Conservation (phyloP, 2,113 vertebrate species). For the Paramisgurnus dabryanus region DNA sequence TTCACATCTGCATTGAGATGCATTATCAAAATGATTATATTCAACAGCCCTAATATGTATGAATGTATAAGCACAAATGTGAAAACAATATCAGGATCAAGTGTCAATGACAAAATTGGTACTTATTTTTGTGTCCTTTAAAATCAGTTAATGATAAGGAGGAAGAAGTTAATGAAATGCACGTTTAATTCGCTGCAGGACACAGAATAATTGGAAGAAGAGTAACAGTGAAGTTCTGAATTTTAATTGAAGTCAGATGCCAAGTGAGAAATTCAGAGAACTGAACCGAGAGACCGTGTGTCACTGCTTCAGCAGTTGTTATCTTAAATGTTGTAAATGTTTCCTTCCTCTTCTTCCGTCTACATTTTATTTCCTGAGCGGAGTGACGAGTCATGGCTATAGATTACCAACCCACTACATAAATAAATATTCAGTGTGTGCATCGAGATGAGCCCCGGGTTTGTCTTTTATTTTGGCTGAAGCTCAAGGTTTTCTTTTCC, state of each 20-base stretch:
- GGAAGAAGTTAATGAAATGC: background rate
- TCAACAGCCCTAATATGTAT: no score
- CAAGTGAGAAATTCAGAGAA: slow-evolving; percentile 9
- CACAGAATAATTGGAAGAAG: background rate
- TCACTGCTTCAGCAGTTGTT: slow-evolving; percentile 13
- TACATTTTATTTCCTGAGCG: slow-evolving; percentile 24
- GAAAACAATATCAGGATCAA: no score
- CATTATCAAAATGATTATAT: no score
- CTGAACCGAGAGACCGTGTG: background rate
- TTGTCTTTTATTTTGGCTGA: background rate
- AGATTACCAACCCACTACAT: background rate
- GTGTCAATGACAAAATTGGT: no score
- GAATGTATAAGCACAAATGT: no score
- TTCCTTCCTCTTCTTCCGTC: slow-evolving; percentile 25
- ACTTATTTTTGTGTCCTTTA: no score
- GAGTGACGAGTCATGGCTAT: background rate
- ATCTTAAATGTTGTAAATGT: background rate
- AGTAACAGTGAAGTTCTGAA: background rate
- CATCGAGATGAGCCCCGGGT: background rate
- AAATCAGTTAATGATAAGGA: background rate
- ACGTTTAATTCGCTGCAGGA: background rate
- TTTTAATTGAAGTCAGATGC: background rate
- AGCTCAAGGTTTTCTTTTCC: background rate
- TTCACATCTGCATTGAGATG: no score
- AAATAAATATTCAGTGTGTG: background rate